Evolutionary conservation across 1,140 invertebrate genomes (phyloP).

Genomic region (Pseudobourletiella spinata): DNA sequence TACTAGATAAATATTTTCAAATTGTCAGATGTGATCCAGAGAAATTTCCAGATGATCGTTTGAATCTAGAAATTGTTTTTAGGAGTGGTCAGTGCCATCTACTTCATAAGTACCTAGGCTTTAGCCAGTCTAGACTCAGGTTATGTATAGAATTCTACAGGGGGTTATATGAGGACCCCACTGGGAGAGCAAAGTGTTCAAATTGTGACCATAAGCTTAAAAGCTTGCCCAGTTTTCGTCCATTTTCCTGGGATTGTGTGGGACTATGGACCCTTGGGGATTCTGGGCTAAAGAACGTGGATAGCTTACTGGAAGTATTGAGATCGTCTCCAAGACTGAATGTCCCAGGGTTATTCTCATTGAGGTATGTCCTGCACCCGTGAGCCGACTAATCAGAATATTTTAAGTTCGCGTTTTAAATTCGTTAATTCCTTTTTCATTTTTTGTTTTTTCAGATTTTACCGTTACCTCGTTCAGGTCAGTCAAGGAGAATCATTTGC

Average conservation of each 20-base stretch:
- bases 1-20: constrained; percentile 1
- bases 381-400: not conserved
- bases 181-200: not conserved
- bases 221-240: not conserved
- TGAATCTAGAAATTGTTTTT: not conserved
- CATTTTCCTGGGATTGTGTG: not conserved
- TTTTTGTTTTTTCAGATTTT: not conserved
- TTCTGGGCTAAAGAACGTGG: not conserved
- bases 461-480: not conserved
- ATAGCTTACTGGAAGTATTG: not conserved
- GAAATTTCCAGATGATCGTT: not conserved
- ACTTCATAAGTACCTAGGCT: not conserved
- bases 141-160: not conserved
- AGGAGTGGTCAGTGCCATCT: constrained; percentile 1
- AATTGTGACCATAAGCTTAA: not conserved
- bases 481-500: not conserved
- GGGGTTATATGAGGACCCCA: not conserved
- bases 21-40: not conserved
- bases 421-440: not conserved
- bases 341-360: not conserved
- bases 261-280: not conserved
- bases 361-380: not conserved
- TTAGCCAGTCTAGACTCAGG: not conserved
- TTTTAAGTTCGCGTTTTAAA: not conserved
- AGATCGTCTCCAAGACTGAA: not conserved